Base-by-base conservation (phyloP, 2,113 vertebrate genomes). In the Sturnus vulgaris region DNA sequence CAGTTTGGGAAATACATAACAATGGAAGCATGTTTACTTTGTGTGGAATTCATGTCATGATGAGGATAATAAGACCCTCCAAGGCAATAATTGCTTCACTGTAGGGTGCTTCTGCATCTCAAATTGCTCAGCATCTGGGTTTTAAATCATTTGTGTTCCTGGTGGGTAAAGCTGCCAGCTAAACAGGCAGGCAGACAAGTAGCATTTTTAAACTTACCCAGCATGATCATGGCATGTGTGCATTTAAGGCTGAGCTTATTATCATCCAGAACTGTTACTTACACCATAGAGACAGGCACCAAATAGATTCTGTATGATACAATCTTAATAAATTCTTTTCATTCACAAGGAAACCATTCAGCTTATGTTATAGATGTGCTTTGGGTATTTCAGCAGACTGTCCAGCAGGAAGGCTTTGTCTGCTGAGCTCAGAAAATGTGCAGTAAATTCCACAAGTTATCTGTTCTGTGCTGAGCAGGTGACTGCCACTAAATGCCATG, bases 21-120 rank as follows among this genome's bases (percentile, higher is more conserved):
- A 97, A 84, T 84, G 88, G 95, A 95, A 55, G 68, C 86, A 84
- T 96, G 89, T 96, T 98, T 98, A 90, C 85, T 97, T 96, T 97
- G 87, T 93, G 82, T 94, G 56, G 96, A 97, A 97, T 97, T 97
- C 96, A 95, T 95, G 95, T 90, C 83, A 91, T 95, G 90, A 92
- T 91, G 96, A 97, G 80, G 86, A 97, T 97, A 98, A 97, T 97
- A 98, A 97, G 92, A 95, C 69, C 93, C 95, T 97, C 94, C 86
- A 97, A 97, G 93, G 95, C 96, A 98, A 97, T 98, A 98, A 98
- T 97, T 98, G 96, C 90, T 95, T 97, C 96, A 76, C 92, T 94
- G 85, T 94, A 93, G 97, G 97, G 93, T 92, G 95, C 80, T 97
- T 95, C 88, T 96, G 93, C 92, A 97, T 98, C 95, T 98, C 96